Evolutionary conservation across 2,113 vertebrate genomes (phyloP).

Genomic region (Onychostruthus taczanowskii): DNA sequence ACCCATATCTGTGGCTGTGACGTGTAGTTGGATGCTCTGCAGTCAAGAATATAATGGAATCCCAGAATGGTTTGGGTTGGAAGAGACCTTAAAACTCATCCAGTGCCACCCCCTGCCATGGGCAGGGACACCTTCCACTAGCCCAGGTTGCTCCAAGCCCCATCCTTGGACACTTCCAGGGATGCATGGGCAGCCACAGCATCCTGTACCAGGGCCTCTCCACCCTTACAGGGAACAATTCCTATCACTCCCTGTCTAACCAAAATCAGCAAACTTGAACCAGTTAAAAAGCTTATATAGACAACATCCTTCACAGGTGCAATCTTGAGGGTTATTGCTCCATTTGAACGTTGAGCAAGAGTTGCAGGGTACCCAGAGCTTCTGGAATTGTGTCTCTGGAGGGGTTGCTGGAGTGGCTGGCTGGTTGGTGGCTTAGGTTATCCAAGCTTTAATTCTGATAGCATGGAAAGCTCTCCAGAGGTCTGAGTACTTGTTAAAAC

Average conservation of each 20-base stretch:
- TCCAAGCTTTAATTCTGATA: background rate
- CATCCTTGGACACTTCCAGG: background rate
- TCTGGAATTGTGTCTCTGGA: background rate
- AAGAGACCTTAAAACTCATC: background rate
- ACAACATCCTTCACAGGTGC: background rate
- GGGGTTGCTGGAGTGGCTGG: background rate
- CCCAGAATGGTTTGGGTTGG: background rate
- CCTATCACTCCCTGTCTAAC: background rate
- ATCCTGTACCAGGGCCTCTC: background rate
- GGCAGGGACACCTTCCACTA: background rate
- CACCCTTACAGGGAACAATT: background rate
- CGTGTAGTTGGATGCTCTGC: background rate
- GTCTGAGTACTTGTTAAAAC: background rate
- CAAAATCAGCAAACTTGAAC: background rate
- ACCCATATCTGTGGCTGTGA: background rate
- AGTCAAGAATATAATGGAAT: background rate
- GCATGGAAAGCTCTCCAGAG: background rate
- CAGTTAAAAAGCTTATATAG: accelerated
- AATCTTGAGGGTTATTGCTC: background rate
- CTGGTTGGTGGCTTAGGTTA: background rate
- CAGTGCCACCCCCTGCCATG: background rate
- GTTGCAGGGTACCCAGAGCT: background rate
- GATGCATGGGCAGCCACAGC: background rate
- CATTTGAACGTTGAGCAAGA: background rate
- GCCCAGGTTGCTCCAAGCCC: background rate